Evolutionary conservation across 2,113 vertebrate species (phyloP).

Genomic region (Tyto alba): DNA sequence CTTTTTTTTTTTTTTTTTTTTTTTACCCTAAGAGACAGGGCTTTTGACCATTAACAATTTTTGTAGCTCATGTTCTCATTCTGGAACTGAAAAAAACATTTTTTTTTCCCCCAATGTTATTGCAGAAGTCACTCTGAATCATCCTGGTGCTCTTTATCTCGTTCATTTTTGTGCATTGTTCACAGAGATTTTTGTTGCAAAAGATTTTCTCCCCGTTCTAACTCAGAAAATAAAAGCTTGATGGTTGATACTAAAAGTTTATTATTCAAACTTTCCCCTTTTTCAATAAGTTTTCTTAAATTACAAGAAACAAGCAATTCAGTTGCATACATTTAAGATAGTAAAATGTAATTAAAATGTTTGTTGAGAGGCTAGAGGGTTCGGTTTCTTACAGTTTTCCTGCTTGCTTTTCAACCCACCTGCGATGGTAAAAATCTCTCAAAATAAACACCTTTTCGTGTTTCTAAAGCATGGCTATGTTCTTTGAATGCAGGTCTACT

Average conservation of each 20-base stretch:
- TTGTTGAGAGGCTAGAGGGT: not conserved
- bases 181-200: not conserved
- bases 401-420: not conserved
- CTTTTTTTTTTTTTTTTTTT: no score
- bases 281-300: not conserved
- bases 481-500: not conserved
- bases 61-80: not conserved
- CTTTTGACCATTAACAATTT: not conserved
- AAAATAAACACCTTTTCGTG: not conserved
- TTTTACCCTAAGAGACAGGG: not conserved
- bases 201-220: not conserved
- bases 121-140: not conserved
- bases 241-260: not conserved
- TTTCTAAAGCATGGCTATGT: not conserved
- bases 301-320: not conserved
- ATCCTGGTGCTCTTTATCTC: not conserved
- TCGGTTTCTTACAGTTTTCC: not conserved
- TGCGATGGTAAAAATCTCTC: not conserved
- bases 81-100: not conserved
- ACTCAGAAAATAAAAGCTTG: not conserved
- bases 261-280: not conserved
- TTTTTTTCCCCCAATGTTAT: not conserved
- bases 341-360: not conserved
- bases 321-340: not conserved
- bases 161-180: not conserved